Percentiles rank a stretch among this genome's conserved stretches.
Conservation (phyloP, 2,797 vertebrate genomes). For the Sebastes elongatus region DNA sequence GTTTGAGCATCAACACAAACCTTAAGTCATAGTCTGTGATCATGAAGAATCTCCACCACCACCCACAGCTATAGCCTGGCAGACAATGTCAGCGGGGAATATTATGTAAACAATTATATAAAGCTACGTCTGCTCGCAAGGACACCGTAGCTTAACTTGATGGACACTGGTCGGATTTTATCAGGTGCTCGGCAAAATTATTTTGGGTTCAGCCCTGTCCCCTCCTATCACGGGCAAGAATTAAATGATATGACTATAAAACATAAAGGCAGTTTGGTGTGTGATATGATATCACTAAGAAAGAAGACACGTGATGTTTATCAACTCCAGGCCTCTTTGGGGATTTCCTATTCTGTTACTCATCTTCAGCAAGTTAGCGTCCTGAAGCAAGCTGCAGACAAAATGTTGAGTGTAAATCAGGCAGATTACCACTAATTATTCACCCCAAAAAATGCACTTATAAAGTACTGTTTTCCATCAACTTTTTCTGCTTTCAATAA, state of each 20-base stretch:
- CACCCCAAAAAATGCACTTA: neutral
- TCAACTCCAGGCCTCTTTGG: neutral
- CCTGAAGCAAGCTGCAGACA: neutral
- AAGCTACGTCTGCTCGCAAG: conserved; percentile 44
- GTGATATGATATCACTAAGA: neutral
- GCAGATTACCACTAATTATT: neutral
- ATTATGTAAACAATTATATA: conserved; percentile 78
- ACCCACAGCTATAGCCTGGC: conserved; percentile 53
- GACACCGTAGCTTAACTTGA: conserved; percentile 33
- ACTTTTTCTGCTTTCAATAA: neutral
- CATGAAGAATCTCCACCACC: conserved; percentile 38
- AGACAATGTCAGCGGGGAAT: conserved; percentile 51
- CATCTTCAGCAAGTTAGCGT: neutral
- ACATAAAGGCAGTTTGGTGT: neutral
- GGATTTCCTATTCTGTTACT: neutral
- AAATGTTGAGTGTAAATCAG: neutral
- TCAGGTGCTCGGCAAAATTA: neutral
- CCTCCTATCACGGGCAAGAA: neutral
- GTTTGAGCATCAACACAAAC: conserved; percentile 56
- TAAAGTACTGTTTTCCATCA: neutral
- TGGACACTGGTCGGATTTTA: conserved; percentile 16
- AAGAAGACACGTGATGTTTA: neutral
- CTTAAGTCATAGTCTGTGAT: conserved; percentile 48
- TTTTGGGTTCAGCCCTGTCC: neutral
- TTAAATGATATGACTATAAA: neutral